Base-by-base conservation (phyloP, 2,797 vertebrate species). In the Craterocephalus amniculus region DNA sequence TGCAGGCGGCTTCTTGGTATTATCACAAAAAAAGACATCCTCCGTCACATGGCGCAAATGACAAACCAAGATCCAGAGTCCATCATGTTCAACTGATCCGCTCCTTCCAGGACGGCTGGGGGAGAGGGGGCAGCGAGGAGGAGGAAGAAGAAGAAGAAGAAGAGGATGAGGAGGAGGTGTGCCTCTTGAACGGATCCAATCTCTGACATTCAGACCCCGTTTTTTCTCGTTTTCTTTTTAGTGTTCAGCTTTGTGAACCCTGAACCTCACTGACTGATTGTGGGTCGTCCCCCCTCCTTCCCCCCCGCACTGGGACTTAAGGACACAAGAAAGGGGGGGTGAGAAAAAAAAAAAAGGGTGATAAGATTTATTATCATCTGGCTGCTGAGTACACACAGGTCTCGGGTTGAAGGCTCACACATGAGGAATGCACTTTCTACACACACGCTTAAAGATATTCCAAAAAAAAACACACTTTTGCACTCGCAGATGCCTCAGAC, bases 11-110 rank as follows among this genome's bases (percentile, higher is more conserved):
- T 99, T 92, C 97, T 99, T 96, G 98, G 98, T 93, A 97, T 99
- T 92, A 96, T 99, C 93, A 99, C 98, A 96, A 99, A 99, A 97
- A 99, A 99, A 97, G 98, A 99, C 92, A 99, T 99, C 94, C 98
- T 99, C 40, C 98, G 98, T 93, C 98, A 99, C 94, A 99, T 99
- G 97, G 98, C 98, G 92, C 98, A 99, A 95, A 99, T 97, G 96
- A 96, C 98, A 95, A 95, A 99, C 93, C 95, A 96, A 94, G 98
- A 99, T 86, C 98, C 98, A 91, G 96, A 96, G 89, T 97, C 95
- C 93, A 98, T 99, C 93, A 98, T 99, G 97, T 99, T 99, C 97
- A 99, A 99, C 95, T 99, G 95, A 97, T 94, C 63, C 87, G 91
- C 68, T 91, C 94, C 78, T 92, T 91, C 87, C 89, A 81, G 84